Evolutionary conservation across 2,888 invertebrate genomes (phyloP), one percentile per base, ranked within the genome.

Genomic region (Amiota communis): DNA sequence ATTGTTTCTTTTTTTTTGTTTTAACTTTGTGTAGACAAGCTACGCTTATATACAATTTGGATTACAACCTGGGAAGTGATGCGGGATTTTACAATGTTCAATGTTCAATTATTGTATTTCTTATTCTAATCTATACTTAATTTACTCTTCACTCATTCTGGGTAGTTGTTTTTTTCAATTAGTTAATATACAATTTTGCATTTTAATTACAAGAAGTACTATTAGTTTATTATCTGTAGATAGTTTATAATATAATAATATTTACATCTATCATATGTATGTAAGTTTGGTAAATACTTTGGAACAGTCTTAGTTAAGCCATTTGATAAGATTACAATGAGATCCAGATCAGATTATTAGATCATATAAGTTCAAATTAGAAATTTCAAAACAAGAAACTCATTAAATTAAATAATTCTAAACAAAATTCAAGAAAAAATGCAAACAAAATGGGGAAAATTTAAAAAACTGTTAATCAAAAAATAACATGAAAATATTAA

Each of bases 51-150:
- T 36, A 36, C 36, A 36, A 36, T 36, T 36, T 36, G 36, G 36
- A 6, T 36, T 86, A 86, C 86, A 86, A 86, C 86, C 86, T 86
- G 79, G 79, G 77, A 79, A 87, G 86, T 87, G 86, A 79, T 75
- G 78, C 69, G 67, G 72, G 65, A 72, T 67, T 77, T 76, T 36
- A 36, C 6, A 36, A 36, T 36, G 36, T 36, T 6, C 3, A 36
- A 36, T 36, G 6, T 36, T 36, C 36, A 36, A 36, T 36, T 36
- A 1, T n/a, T n/a, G 36, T 36, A 36, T 36, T 36, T 36, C 8
- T 36, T 4, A 36, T 6, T 36, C 36, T 36, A 36, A 6, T 36
- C 36, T 36, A n/a, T 36, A 36, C 2, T 36, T 36, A 36, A 36
- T 36, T 36, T 36, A 36, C 36, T 36, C 36, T 79, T 84, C 84